phyloP scores from a whole-genome alignment of 2,888 invertebrate species.

The Mesoligia furuncula region DNA sequence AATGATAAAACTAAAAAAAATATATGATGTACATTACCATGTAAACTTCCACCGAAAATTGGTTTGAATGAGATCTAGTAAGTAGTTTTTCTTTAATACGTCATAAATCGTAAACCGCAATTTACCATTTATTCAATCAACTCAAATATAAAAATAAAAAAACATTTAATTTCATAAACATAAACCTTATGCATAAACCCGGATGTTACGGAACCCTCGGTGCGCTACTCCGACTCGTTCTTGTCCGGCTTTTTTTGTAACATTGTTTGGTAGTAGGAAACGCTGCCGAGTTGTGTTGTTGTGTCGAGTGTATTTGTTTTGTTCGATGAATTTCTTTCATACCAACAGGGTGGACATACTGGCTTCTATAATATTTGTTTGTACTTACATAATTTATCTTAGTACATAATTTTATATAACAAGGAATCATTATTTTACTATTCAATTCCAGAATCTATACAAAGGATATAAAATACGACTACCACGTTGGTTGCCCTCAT shows the following conservation, averaged over 20 bases:
- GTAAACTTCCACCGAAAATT: too few relatives aligned
- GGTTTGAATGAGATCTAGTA: too few relatives aligned
- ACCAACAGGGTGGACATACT: not conserved
- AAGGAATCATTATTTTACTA: not conserved
- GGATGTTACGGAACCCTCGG: too few relatives aligned
- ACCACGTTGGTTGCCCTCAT: constrained; percentile 55
- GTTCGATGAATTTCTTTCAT: not conserved
- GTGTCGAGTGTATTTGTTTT: not conserved
- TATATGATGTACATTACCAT: too few relatives aligned
- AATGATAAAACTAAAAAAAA: too few relatives aligned
- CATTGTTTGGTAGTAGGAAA: not conserved
- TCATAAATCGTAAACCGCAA: too few relatives aligned
- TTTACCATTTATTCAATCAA: too few relatives aligned
- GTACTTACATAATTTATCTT: not conserved
- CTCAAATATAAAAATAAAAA: too few relatives aligned
- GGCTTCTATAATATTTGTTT: not conserved
- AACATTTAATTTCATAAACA: too few relatives aligned
- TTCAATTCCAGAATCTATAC: constrained; percentile 57
- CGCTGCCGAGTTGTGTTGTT: not conserved
- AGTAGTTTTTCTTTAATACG: too few relatives aligned
- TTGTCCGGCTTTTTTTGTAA: not conserved
- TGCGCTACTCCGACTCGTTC: too few relatives aligned
- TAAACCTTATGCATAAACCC: too few relatives aligned
- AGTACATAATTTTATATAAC: not conserved
- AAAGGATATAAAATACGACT: constrained; percentile 46